phyloP scores from a whole-genome alignment of 2,797 vertebrate species.

The Oryzias dopingdopingensis region DNA sequence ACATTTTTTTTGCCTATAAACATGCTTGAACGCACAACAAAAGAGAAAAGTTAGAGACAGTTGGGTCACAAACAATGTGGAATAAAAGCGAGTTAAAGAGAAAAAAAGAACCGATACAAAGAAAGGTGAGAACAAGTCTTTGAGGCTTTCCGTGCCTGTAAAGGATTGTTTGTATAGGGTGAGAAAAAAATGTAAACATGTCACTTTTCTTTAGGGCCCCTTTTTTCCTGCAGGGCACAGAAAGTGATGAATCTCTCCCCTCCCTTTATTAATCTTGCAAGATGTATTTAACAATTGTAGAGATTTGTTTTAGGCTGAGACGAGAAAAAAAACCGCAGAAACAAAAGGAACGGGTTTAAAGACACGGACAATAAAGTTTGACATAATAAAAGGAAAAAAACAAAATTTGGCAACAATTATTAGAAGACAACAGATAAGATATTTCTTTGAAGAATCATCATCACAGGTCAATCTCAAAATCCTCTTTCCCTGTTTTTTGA shows the following conservation, averaged over 20 bases:
- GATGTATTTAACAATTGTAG: conserved; percentile 50
- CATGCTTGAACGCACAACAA: too few relatives aligned
- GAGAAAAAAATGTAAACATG: conserved; percentile 71
- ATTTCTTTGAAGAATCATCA: conserved; percentile 1
- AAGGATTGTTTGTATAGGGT: conserved; percentile 66
- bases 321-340: conserved; percentile 33
- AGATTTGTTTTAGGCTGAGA: conserved; percentile 36
- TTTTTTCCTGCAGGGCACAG: conserved; percentile 30
- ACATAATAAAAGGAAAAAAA: background rate
- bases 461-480: conserved; percentile 6
- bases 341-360: conserved; percentile 28
- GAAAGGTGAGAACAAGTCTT: conserved; percentile 39
- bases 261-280: conserved; percentile 43
- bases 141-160: conserved; percentile 27
- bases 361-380: conserved; percentile 5
- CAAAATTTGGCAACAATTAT: background rate
- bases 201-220: conserved; percentile 64
- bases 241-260: conserved; percentile 53
- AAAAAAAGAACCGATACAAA: conserved; percentile 3
- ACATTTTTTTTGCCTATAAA: too few relatives aligned
- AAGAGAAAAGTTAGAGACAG: background rate
- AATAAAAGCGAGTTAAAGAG: conserved; percentile 7
- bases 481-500: conserved; percentile 1
- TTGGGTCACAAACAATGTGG: conserved; percentile 3
- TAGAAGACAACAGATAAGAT: conserved; percentile 2